These are phyloP conservation scores for Umimayanthus kanabou DNA, from an alignment of 92 coral and sea anemone genomes.

Conservation along the genomic window DNA sequence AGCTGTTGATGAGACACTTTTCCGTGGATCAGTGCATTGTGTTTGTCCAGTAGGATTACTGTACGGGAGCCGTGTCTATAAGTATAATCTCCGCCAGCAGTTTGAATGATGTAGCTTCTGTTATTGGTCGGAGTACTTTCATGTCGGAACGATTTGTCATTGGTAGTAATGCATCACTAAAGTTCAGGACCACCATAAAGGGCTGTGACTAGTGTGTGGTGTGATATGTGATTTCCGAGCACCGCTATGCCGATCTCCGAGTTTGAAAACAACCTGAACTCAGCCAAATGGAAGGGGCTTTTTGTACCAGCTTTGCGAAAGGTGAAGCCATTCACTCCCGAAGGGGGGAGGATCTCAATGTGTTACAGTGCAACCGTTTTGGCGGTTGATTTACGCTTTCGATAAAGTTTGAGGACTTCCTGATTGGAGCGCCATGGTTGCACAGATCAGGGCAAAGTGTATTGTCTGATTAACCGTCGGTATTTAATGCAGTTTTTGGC, in stretches of 20 bases:
- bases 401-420: slow-evolving; percentile 30
- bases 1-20: slow-evolving; percentile 22
- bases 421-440: not conserved
- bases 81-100: not conserved
- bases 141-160: slow-evolving; percentile 35
- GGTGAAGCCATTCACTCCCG: slow-evolving; percentile 58
- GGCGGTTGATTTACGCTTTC: slow-evolving; percentile 3
- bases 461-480: not conserved
- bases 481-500: slow-evolving; percentile 22
- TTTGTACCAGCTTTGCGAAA: slow-evolving; percentile 84
- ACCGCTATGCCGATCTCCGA: slow-evolving; percentile 87
- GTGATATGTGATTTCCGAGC: slow-evolving; percentile 69
- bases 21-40: not conserved
- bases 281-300: slow-evolving; percentile 95
- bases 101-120: slow-evolving; percentile 22
- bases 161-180: slow-evolving; percentile 40
- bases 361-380: slow-evolving; percentile 57
- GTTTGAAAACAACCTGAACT: slow-evolving; percentile 76
- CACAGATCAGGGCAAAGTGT: not conserved
- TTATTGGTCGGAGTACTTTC: not conserved
- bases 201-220: slow-evolving; percentile 55
- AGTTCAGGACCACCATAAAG: slow-evolving; percentile 43
- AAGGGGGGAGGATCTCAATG: slow-evolving; percentile 59
- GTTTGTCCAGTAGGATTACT: not conserved
- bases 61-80: not conserved